Evolutionary conservation across 23 tunicate species (phyloP).

Genomic region (Botrylloides violaceus): DNA sequence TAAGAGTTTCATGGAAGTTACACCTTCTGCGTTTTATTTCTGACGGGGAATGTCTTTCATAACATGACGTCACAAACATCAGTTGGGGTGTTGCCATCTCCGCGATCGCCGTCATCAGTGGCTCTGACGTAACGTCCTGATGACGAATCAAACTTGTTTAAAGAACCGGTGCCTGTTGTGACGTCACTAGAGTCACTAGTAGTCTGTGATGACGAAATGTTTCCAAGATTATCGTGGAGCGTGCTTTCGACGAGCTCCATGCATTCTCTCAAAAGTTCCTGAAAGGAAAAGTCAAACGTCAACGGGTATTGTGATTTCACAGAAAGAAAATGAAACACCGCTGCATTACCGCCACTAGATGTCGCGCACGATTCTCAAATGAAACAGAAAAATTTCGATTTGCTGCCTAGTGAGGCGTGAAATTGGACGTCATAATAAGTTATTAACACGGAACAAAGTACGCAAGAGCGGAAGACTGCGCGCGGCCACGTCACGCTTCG

Average conservation of each 20-base stretch:
- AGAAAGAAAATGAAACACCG: too few relatives aligned
- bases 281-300: conserved; percentile 10
- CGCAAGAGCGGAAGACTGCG: too few relatives aligned
- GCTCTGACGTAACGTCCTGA: conserved; percentile 14
- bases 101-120: conserved; percentile 11
- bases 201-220: not conserved
- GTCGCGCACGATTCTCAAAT: too few relatives aligned
- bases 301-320: too few relatives aligned
- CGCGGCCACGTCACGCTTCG: too few relatives aligned
- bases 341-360: too few relatives aligned
- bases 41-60: not conserved
- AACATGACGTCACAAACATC: conserved; percentile 32
- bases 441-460: too few relatives aligned
- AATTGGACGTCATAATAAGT: too few relatives aligned
- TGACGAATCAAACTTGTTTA: conserved; percentile 21
- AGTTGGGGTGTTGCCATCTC: conserved; percentile 29
- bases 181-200: not conserved
- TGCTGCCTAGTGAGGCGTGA: too few relatives aligned
- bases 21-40: not conserved
- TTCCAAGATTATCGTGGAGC: conserved; percentile 10
- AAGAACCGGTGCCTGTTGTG: not conserved
- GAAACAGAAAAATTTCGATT: too few relatives aligned
- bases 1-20: too few relatives aligned
- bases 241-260: conserved; percentile 59
- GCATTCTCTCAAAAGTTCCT: conserved; percentile 66